Evolutionary conservation across 2,888 invertebrate genomes (phyloP), one percentile per base, ranked within the genome.

Genomic region (Pyrocoelia pectoralis): DNA sequence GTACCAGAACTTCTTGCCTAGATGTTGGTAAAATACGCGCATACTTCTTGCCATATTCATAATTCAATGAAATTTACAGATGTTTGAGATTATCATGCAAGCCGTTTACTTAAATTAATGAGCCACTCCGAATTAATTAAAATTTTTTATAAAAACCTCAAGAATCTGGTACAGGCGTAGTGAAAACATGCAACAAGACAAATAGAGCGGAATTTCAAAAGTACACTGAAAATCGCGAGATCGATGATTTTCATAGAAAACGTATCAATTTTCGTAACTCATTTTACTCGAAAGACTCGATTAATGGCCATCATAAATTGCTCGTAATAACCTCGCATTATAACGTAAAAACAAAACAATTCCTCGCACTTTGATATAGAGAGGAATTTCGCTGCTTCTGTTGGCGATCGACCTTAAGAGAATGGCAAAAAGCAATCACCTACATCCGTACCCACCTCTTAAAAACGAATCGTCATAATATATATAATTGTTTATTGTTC

Each of bases 11-110:
- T 53, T 53, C 24, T 24, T 6, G 24, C 51, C 29, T 53, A 61
- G 60, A 60, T 54, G 54, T 49, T 59, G 48, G 14, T 41, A 50
- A 58, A 50, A 40, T 40, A 29, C 17, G 12, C 24, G n/a, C 52
- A 48, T 55, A 46, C 29, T 24, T 43, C n/a, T 43, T 24, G 8
- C 41, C 15, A 51, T 50, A 51, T 28, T 50, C 60, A 53, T 60
- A 54, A 48, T 40, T 55, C 49, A 60, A 60, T 54, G 49, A 60
- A 54, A 54, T 54, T 60, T 49, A 54, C 50, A 54, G 60, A 55
- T 60, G 54, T 50, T 52, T 17, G 40, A 33, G 59, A 59, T 59
- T 59, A 46, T 40, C 19, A 46, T 46, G 14, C 15, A 43, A 38
- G 15, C 28, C 49, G 60, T 55, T 46, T 18, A n/a, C 17, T 46